These are phyloP conservation scores for Sminthurinus aureus DNA, from an alignment of 2,888 invertebrate species.

Conservation along the genomic window DNA sequence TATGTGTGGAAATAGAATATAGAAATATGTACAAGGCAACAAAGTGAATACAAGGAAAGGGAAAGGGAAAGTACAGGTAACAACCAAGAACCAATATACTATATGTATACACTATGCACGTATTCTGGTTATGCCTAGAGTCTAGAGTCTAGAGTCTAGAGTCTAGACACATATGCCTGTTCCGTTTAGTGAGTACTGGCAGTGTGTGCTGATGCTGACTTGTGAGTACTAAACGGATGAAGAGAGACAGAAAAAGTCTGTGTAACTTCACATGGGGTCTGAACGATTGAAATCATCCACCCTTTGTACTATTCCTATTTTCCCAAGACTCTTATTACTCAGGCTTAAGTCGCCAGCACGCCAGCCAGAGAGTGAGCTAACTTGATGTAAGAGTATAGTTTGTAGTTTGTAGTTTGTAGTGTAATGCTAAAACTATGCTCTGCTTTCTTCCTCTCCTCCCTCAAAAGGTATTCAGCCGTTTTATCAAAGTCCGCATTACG, in stretches of 20 bases:
- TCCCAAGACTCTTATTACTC: slow-evolving; percentile 31
- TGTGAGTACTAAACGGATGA: background rate
- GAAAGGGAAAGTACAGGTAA: background rate
- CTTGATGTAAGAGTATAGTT: no score
- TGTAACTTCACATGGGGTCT: slow-evolving; percentile 30
- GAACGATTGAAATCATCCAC: slow-evolving; percentile 29
- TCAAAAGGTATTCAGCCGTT: background rate
- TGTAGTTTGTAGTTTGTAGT: no score
- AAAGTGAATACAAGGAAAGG: background rate
- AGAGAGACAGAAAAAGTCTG: slow-evolving; percentile 26
- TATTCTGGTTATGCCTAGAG: no score
- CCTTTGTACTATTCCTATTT: slow-evolving; percentile 21
- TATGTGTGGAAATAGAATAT: no score
- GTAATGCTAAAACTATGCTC: no score
- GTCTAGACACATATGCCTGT: no score
- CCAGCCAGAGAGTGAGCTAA: background rate
- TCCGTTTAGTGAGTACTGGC: background rate
- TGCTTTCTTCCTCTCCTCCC: background rate
- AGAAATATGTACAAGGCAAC: background rate
- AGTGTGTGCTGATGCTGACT: background rate
- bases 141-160: no score
- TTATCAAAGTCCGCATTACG: background rate
- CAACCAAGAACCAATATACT: no score
- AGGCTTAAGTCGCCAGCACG: background rate
- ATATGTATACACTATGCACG: no score